These are phyloP conservation scores for Calliphora vicina DNA, from an alignment of 1,140 invertebrate genomes.

Conservation along the genomic window DNA sequence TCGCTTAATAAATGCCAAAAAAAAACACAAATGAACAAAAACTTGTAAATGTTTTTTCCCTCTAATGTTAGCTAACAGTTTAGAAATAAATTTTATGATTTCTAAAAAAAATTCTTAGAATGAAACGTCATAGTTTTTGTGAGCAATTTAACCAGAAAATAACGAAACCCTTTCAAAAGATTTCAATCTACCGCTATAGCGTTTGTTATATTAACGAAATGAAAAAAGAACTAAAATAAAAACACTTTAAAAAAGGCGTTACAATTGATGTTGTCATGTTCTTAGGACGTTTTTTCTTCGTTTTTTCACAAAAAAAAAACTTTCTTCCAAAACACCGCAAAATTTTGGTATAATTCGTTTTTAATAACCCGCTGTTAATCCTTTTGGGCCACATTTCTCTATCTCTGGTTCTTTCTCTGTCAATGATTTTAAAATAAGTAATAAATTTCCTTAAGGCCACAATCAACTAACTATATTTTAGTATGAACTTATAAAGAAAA, in stretches of 20 bases:
- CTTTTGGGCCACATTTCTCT: background rate
- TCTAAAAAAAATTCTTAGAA: background rate
- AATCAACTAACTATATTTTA: background rate
- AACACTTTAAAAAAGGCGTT: background rate
- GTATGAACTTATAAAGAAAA: too few species aligned
- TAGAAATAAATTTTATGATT: slow-evolving; percentile 7
- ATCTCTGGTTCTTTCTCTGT: background rate
- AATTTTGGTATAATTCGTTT: background rate
- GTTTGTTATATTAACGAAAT: too few species aligned
- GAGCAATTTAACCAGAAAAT: background rate
- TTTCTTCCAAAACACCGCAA: background rate
- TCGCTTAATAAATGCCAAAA: slow-evolving; percentile 33
- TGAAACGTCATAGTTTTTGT: slow-evolving; percentile 21
- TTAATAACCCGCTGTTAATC: slow-evolving; percentile 1
- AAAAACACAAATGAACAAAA: background rate
- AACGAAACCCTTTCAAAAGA: background rate
- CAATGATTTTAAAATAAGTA: slow-evolving; percentile 9
- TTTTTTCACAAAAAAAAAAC: background rate
- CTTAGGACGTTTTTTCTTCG: too few species aligned
- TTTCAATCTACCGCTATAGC: background rate
- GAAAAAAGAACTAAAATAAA: background rate
- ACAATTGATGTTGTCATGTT: slow-evolving; percentile 28
- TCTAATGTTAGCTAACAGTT: background rate
- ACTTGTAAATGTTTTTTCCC: background rate
- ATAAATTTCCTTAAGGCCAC: background rate